Evolutionary conservation across 37 sponge, comb jelly and placozoan species (phyloP), one percentile per base, ranked within the genome.

Genomic region (Crambe crambe): DNA sequence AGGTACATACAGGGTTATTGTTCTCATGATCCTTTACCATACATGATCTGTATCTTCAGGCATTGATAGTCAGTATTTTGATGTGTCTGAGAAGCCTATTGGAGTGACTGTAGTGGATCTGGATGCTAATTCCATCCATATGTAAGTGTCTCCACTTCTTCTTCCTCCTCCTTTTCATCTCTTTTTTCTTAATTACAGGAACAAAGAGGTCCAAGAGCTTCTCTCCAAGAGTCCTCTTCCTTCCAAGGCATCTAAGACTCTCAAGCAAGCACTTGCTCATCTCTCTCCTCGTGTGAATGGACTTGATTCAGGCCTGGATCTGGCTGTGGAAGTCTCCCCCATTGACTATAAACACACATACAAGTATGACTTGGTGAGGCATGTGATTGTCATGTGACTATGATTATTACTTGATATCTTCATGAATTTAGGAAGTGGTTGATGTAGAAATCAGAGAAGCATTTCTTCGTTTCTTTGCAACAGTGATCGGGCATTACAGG

Each of bases 321-420:
- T 89, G 30, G 95, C 95, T 21, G 95, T 94, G 34, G 88, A 94
- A 63, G 80, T 94, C 29, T 80, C 95, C 2, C 92, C 92, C 22
- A 87, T 90, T n/a, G 95, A 90, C 43, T 42, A 61, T 83, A 80
- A 62, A 1, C 75, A 65, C 43, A 72, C 79, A 2, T 77, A 82
- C 68, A 86, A 85, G 56, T 23, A 57, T 40, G 84, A 90, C 35
- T 69, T 84, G 37, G 90, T 89, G n/a, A 62, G 51, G 6, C 43
- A 58, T 40, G 41, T 70, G 70, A 70, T 3, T 70, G n/a, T 70
- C 70, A 70, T 40, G 42, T 40, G 70, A 9, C 1, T 20, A 15
- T 39, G 2, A 9, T 30, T 68, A 68, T 37, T 42, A 40, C 26
- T 40, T 22, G 18, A 12, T 70, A 22, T 70, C 2, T 40, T 70